Evolutionary conservation across 2,888 invertebrate genomes (phyloP), one percentile per base, ranked within the genome.

Genomic region (Megastigmus dorsalis): DNA sequence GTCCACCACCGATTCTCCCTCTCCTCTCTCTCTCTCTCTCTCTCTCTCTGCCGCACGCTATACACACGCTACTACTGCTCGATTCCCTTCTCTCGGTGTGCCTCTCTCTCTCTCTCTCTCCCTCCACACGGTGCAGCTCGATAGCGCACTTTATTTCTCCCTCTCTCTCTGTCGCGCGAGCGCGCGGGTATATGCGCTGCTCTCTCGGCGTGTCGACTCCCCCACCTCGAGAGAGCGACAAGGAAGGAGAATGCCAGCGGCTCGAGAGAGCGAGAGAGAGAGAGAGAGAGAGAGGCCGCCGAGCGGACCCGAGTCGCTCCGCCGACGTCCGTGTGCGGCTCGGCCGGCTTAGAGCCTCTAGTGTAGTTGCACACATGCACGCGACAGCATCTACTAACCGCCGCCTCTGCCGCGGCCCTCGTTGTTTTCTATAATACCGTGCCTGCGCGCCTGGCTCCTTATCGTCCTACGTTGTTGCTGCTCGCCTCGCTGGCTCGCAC

Each of bases 291-390:
- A 43, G 48, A 57, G 68, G 15, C 10, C 15, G 43, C 55, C 28
- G 45, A 45, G 43, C 26, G 13, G 33, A 62, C 30, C 30, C 54
- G 13, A 23, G 41, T 65, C 48, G 52, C 68, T 63, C 81, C 75
- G 23, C 77, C 79, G 67, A 74, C 80, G 80, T 78, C 77, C 59
- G 74, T 54, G 70, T 52, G 45, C 45, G 33, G n/a, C 68, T 45
- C 67, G 62, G 82, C 81, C 81, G 82, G 82, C 82, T 84, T 82
- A 78, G 83, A 80, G 81, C 80, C 82, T 70, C 83, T 84, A 85
- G 86, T 87, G 85, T 86, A 84, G 87, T 86, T 86, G 87, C 85
- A 86, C 85, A 85, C 86, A 85, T 87, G 86, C 86, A 84, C 84
- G 87, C 85, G 86, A 85, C 84, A 85, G 84, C 87, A 86, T 86